These are phyloP conservation scores for Melikaiella ostensackeni DNA, from an alignment of 2,888 invertebrate genomes.

Conservation along the genomic window DNA sequence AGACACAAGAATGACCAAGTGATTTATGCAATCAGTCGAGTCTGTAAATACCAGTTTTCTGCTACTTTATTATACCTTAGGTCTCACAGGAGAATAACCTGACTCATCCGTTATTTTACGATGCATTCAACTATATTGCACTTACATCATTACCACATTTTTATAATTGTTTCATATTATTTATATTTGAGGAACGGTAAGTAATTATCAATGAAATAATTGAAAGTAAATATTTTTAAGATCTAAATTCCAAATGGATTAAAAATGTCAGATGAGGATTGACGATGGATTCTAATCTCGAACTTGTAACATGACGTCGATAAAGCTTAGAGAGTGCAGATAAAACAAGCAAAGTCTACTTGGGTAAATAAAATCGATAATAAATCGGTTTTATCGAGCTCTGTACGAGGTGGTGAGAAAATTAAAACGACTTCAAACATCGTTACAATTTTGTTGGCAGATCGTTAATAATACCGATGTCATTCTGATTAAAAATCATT, in stretches of 20 bases:
- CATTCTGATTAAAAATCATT: constrained; percentile 28
- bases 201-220: neutral
- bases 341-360: constrained; percentile 34
- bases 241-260: constrained; percentile 11
- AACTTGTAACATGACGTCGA: constrained; percentile 24
- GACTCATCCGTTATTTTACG: constrained; percentile 10
- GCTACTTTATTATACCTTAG: neutral
- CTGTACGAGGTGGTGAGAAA: constrained; percentile 27
- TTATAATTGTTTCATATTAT: neutral
- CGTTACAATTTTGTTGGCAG: constrained; percentile 32
- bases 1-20: constrained; percentile 16
- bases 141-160: neutral
- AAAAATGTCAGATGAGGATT: constrained; percentile 5
- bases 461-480: constrained; percentile 32
- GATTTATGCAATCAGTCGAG: constrained; percentile 25
- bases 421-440: constrained; percentile 27
- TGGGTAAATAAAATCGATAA: constrained; percentile 33
- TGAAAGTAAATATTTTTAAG: neutral
- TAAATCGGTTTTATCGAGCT: constrained; percentile 39
- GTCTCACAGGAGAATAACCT: neutral
- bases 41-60: constrained; percentile 10
- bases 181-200: neutral
- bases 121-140: neutral
- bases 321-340: constrained; percentile 20
- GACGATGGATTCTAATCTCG: constrained; percentile 18